These are phyloP conservation scores for Corella eumyota DNA, from an alignment of 23 tunicate genomes.

Conservation along the genomic window DNA sequence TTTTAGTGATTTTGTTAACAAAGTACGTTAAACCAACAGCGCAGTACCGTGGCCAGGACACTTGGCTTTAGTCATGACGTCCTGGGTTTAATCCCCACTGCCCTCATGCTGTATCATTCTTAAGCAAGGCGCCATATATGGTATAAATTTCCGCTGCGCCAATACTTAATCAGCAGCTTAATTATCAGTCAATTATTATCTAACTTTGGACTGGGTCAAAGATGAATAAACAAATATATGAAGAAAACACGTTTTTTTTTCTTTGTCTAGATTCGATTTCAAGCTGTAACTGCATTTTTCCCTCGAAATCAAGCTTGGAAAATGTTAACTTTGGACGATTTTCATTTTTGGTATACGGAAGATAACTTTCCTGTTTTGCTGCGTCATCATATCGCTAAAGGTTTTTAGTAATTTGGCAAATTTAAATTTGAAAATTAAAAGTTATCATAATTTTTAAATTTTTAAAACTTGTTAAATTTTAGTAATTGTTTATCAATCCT, in stretches of 20 bases:
- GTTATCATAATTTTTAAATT: neutral
- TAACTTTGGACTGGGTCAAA: too few species aligned
- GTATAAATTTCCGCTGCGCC: too few species aligned
- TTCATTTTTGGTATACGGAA: conserved; percentile 39
- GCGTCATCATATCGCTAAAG: conserved; percentile 41
- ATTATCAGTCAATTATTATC: too few species aligned
- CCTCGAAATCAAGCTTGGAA: conserved; percentile 55
- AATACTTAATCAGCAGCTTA: too few species aligned
- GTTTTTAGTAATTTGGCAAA: neutral
- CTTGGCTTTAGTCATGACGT: too few species aligned
- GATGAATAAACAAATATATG: too few species aligned
- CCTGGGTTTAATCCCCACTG: too few species aligned
- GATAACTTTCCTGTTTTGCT: conserved; percentile 39
- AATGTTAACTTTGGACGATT: conserved; percentile 17
- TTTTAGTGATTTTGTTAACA: neutral
- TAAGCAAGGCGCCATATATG: too few species aligned
- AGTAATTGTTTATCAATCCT: too few species aligned
- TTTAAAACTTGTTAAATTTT: neutral
- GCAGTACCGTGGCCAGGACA: too few species aligned
- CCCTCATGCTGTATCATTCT: too few species aligned
- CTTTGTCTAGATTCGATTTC: conserved; percentile 16
- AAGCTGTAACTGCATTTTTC: conserved; percentile 44
- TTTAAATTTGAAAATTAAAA: neutral
- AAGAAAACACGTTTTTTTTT: too few species aligned
- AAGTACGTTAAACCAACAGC: neutral